Percentiles rank a stretch among this genome's conserved stretches.
Conservation (phyloP, 2,113 vertebrate genomes). For the Lampris megalopsis region DNA sequence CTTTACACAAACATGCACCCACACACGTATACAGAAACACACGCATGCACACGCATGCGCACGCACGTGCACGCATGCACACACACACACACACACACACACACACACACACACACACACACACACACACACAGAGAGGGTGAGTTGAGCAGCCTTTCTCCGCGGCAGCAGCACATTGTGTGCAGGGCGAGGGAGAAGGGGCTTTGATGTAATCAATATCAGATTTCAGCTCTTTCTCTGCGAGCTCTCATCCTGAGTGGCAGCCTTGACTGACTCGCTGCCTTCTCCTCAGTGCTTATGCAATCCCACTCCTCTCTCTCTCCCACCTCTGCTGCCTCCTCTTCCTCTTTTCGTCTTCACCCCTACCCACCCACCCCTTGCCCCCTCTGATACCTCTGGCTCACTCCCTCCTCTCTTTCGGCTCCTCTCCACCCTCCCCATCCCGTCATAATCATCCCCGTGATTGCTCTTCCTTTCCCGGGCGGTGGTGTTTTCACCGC, state of each 20-base stretch:
- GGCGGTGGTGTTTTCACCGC: conserved; percentile 67
- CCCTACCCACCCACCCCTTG: conserved; percentile 42
- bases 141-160: conserved; percentile 53
- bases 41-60: neutral
- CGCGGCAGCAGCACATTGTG: conserved; percentile 63
- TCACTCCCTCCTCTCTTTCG: conserved; percentile 39
- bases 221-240: conserved; percentile 78
- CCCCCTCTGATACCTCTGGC: conserved; percentile 35
- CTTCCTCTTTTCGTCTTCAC: conserved; percentile 47
- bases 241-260: conserved; percentile 73
- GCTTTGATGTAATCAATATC: conserved; percentile 81
- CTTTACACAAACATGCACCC: conserved; percentile 9
- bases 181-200: conserved; percentile 64
- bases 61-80: neutral
- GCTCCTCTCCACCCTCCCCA: conserved; percentile 54
- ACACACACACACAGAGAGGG: conserved; percentile 21
- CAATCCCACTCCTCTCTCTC: conserved; percentile 68
- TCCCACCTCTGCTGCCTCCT: conserved; percentile 40
- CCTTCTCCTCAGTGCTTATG: conserved; percentile 69
- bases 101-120: conserved; percentile 21
- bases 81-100: conserved; percentile 1
- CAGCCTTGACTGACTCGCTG: conserved; percentile 70
- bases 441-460: conserved; percentile 69
- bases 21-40: neutral
- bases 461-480: conserved; percentile 77